phyloP scores from a whole-genome alignment of 2,113 vertebrate genomes.

The Tachysurus fulvidraco region DNA sequence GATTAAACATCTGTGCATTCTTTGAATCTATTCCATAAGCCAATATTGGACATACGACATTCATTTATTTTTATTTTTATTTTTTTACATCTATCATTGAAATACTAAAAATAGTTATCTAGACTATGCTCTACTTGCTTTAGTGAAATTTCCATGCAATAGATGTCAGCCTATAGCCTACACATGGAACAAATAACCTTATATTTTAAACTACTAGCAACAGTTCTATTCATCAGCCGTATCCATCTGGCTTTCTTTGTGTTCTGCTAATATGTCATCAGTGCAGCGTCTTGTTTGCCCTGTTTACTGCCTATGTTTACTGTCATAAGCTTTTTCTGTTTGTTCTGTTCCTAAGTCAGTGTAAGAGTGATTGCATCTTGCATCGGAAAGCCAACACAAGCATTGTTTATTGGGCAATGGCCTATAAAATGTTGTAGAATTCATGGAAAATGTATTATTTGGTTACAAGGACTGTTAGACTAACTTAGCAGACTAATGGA shows the following conservation, averaged over 20 bases:
- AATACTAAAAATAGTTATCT: background rate
- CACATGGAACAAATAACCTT: background rate
- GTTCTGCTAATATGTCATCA: background rate
- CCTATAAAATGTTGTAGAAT: background rate
- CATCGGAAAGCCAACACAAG: background rate
- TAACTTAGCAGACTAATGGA: background rate
- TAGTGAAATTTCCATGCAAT: background rate
- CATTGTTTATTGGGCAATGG: background rate
- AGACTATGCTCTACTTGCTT: background rate
- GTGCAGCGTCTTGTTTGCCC: background rate
- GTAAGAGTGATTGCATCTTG: background rate
- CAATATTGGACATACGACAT: background rate
- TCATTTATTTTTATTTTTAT: background rate
- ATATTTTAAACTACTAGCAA: background rate
- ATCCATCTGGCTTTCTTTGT: background rate
- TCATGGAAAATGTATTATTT: background rate
- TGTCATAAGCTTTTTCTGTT: background rate
- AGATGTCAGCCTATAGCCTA: background rate
- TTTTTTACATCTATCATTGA: background rate
- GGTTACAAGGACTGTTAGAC: background rate
- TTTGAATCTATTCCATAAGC: background rate
- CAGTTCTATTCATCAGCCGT: background rate
- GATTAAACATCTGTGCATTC: background rate
- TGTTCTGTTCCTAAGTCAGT: background rate
- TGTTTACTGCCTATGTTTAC: conserved; percentile 11